Evolutionary conservation across 2,113 vertebrate genomes (phyloP).

Genomic region (Phoenicopterus ruber): DNA sequence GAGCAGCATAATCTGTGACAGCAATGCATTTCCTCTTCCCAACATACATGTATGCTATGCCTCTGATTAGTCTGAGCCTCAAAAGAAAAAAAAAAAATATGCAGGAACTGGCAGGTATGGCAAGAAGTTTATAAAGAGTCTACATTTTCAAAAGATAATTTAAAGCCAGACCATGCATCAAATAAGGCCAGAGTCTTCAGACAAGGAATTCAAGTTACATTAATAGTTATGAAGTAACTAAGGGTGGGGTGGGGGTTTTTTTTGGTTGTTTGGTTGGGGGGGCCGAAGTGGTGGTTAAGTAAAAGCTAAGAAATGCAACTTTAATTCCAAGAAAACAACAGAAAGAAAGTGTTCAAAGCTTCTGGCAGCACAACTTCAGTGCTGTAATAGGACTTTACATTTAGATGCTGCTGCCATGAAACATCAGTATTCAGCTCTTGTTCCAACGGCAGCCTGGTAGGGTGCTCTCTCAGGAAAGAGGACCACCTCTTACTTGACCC

Average conservation of each 20-base stretch:
- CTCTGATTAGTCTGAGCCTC: not conserved
- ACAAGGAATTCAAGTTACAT: not conserved
- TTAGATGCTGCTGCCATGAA: not conserved
- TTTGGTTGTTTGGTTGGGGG: not conserved
- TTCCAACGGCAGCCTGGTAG: not conserved
- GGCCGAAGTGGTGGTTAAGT: no score
- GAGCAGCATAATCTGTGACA: not conserved
- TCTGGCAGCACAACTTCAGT: not conserved
- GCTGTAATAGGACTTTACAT: not conserved
- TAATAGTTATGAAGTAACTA: not conserved
- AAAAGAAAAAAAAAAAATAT: not conserved
- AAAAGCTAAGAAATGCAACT: not conserved
- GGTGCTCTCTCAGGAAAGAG: not conserved
- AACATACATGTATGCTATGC: not conserved
- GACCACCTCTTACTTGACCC: not conserved
- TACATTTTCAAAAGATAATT: not conserved
- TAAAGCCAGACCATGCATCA: not conserved
- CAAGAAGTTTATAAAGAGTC: not conserved
- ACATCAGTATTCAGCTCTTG: not conserved
- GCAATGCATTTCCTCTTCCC: accelerated
- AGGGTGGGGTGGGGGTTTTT: not conserved
- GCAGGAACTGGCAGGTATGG: not conserved
- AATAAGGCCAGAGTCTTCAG: not conserved
- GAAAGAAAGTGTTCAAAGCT: not conserved
- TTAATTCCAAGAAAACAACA: not conserved